Evolutionary conservation across 2,113 vertebrate genomes (phyloP).

Genomic region (Forbesichthys papilliferus): DNA sequence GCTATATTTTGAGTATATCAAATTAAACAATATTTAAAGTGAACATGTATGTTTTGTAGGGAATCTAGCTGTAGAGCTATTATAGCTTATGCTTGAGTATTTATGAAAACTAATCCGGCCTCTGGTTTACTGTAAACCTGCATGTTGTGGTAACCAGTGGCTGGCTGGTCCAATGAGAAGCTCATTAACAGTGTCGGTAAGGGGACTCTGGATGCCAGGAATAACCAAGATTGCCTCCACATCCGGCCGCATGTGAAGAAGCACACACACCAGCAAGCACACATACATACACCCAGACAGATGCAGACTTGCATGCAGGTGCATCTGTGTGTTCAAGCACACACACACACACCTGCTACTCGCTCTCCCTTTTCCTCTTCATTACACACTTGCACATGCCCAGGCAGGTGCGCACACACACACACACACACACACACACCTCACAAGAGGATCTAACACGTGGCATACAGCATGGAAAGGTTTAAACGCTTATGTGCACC

Average conservation of each 20-base stretch:
- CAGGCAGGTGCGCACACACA: neutral
- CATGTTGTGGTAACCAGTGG: slow-evolving; percentile 63
- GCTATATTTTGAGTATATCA: neutral
- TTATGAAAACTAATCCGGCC: slow-evolving; percentile 62
- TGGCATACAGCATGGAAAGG: slow-evolving; percentile 34
- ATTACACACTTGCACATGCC: neutral
- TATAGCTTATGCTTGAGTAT: slow-evolving; percentile 32
- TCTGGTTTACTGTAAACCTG: slow-evolving; percentile 68
- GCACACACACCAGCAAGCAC: too few relatives aligned
- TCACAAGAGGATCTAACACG: slow-evolving; percentile 31
- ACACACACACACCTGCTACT: neutral
- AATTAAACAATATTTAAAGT: too few relatives aligned
- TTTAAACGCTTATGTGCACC: slow-evolving; percentile 26
- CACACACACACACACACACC: slow-evolving; percentile 20
- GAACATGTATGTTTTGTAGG: too few relatives aligned
- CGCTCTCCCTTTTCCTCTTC: neutral
- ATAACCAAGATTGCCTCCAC: slow-evolving; percentile 41
- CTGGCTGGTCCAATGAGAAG: slow-evolving; percentile 57
- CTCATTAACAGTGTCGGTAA: slow-evolving; percentile 55
- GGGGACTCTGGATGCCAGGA: slow-evolving; percentile 50
- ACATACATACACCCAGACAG: slow-evolving; percentile 2
- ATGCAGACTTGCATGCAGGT: slow-evolving; percentile 18
- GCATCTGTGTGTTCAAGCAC: slow-evolving; percentile 7
- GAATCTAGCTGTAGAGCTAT: too few relatives aligned
- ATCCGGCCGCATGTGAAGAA: slow-evolving; percentile 33